Percentiles rank a stretch among this genome's conserved stretches.
phyloP scores from a whole-genome alignment of 1,140 invertebrate species.

The Heterodera schachtii region DNA sequence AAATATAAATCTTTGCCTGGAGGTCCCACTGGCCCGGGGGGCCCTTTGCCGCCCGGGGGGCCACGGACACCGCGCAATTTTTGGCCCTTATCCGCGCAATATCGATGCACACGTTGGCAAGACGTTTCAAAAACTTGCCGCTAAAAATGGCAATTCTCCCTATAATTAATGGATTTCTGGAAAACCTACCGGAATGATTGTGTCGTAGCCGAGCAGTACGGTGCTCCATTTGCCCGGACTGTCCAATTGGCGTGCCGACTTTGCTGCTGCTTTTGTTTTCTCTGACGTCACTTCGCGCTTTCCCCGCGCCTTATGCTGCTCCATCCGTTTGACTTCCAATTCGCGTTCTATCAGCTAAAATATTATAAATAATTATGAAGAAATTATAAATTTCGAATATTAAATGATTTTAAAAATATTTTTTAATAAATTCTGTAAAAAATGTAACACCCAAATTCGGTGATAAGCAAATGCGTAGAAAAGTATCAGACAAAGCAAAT shows the following conservation, averaged over 20 bases:
- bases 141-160: constrained; percentile 37
- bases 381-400: not conserved
- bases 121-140: constrained; percentile 63
- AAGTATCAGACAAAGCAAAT: constrained; percentile 17
- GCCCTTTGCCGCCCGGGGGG: constrained; percentile 33
- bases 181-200: constrained; percentile 59
- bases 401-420: not conserved
- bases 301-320: not conserved
- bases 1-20: constrained; percentile 18
- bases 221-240: constrained; percentile 58
- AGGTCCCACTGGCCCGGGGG: constrained; percentile 45
- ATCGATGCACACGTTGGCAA: constrained; percentile 58
- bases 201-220: constrained; percentile 62
- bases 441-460: constrained; percentile 9
- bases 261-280: not conserved
- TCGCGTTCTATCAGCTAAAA: constrained; percentile 8
- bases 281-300: constrained; percentile 8
- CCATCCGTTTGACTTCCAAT: constrained; percentile 7
- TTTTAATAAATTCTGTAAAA: not conserved
- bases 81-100: constrained; percentile 59
- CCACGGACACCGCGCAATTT: constrained; percentile 59
- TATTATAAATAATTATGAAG: not conserved
- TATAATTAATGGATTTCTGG: not conserved
- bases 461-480: constrained; percentile 26
- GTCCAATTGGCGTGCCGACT: constrained; percentile 18